phyloP scores from a whole-genome alignment of 2,888 invertebrate species.

The Ormia ochracea region DNA sequence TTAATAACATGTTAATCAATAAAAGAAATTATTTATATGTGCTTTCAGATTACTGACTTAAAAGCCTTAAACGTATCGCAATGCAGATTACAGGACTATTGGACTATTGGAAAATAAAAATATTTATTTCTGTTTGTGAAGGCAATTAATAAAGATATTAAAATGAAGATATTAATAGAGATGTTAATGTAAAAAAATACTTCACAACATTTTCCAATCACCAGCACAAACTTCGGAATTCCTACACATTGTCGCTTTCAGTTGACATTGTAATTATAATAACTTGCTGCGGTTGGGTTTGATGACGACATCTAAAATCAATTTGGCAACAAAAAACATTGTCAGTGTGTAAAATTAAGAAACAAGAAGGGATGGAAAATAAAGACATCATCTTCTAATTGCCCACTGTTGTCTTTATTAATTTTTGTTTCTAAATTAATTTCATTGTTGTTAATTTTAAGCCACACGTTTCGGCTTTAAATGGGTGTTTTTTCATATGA shows the following conservation, averaged over 20 bases:
- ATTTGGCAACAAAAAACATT: background rate
- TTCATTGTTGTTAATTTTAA: conserved; percentile 33
- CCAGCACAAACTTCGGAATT: background rate
- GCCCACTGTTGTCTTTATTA: background rate
- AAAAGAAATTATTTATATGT: no score
- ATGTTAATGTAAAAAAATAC: no score
- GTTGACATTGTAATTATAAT: background rate
- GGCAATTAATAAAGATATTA: no score
- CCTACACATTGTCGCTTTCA: background rate
- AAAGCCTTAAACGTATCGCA: no score
- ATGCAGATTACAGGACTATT: no score
- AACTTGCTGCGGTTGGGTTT: background rate
- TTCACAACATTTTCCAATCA: no score
- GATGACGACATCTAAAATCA: conserved; percentile 39
- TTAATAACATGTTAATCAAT: no score
- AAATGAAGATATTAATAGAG: no score
- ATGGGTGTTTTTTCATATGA: background rate
- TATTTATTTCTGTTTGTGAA: no score
- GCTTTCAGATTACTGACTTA: no score
- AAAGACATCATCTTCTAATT: background rate
- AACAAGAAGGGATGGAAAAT: background rate
- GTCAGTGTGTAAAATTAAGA: conserved; percentile 5
- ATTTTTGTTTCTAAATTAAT: background rate
- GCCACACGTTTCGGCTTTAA: conserved; percentile 22
- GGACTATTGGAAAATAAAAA: no score